Evolutionary conservation across 2,797 vertebrate species (phyloP).

Genomic region (Pseudochirops cupreus): DNA sequence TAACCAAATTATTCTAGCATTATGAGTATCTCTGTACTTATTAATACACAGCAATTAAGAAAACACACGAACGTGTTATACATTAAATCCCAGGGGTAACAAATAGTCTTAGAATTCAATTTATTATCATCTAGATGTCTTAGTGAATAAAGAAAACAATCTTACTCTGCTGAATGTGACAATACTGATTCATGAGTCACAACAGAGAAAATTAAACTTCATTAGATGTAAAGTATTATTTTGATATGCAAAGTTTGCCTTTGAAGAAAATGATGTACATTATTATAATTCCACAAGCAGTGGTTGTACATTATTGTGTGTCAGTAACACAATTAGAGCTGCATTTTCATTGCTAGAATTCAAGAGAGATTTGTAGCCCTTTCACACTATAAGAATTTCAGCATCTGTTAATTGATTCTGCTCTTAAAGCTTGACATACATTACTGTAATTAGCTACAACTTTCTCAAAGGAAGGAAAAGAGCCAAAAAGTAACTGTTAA

Average conservation of each 20-base stretch:
- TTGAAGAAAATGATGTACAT: constrained; percentile 31
- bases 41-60: constrained; percentile 66
- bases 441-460: constrained; percentile 26
- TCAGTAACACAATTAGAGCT: background rate
- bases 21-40: constrained; percentile 36
- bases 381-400: background rate
- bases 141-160: constrained; percentile 60
- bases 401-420: background rate
- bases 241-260: constrained; percentile 25
- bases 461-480: background rate
- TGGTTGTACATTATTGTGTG: background rate
- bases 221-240: constrained; percentile 50
- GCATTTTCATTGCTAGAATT: background rate
- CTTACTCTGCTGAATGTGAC: constrained; percentile 54
- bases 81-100: constrained; percentile 54
- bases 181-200: constrained; percentile 62
- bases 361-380: background rate
- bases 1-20: constrained; percentile 35
- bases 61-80: constrained; percentile 61
- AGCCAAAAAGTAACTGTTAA: background rate
- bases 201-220: constrained; percentile 61
- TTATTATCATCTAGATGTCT: constrained; percentile 61
- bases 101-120: constrained; percentile 60
- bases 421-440: constrained; percentile 20
- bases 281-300: constrained; percentile 16